A percentile compares a stretch with the other conserved stretches of the same genome.
phyloP scores from a whole-genome alignment of 1,140 invertebrate genomes.

The Gyrodactylus bullatarudis region DNA sequence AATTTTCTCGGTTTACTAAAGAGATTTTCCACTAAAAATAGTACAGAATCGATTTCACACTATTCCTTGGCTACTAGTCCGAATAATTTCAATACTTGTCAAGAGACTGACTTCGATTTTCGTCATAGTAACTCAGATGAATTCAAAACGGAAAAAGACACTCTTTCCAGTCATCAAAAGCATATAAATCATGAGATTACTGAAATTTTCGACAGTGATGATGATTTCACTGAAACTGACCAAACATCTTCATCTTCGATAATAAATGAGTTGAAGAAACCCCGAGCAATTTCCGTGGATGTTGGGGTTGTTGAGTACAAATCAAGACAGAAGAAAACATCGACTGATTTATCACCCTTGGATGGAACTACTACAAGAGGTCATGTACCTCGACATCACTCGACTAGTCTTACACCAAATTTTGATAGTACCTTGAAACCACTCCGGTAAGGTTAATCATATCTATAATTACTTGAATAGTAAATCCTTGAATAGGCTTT shows the following conservation, averaged over 20 bases:
- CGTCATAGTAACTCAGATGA: no score
- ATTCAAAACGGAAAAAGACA: no score
- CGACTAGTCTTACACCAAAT: not conserved
- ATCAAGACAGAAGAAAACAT: not conserved
- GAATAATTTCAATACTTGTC: not conserved
- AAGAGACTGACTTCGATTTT: not conserved
- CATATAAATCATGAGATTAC: not conserved
- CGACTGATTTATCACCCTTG: not conserved
- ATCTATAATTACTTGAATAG: no score
- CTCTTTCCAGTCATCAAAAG: no score
- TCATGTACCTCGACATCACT: not conserved
- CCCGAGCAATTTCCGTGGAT: not conserved
- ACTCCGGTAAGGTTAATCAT: no score
- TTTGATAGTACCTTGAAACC: no score
- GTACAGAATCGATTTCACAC: not conserved
- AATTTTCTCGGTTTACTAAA: not conserved
- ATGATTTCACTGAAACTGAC: not conserved
- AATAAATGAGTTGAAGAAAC: not conserved
- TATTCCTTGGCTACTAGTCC: not conserved
- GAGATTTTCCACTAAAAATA: not conserved
- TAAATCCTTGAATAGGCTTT: no score
- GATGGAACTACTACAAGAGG: not conserved
- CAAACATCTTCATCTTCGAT: not conserved
- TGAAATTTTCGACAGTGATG: not conserved
- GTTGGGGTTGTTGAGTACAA: not conserved